Evolutionary conservation across 2,113 vertebrate species (phyloP).

Genomic region (Anarrhichthys ocellatus): DNA sequence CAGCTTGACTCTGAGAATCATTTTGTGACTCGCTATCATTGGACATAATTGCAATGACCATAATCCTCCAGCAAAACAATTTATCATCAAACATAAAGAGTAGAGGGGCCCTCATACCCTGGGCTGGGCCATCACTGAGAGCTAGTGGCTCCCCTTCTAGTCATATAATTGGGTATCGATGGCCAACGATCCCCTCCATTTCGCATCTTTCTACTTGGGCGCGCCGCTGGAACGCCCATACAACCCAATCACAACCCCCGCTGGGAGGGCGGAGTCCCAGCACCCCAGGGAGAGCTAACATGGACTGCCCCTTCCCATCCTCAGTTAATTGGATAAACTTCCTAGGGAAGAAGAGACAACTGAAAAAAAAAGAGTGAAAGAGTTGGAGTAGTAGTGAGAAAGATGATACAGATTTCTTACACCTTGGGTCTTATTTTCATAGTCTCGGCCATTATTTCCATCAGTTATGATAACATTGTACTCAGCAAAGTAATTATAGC

Average conservation of each 20-base stretch:
- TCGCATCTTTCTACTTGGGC: conserved; percentile 79
- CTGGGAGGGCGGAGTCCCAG: conserved; percentile 73
- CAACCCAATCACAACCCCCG: conserved; percentile 81
- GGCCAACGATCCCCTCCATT: conserved; percentile 79
- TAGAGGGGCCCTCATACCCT: conserved; percentile 24
- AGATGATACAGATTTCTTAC: not conserved
- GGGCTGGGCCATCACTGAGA: conserved; percentile 54
- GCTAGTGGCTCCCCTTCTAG: conserved; percentile 52
- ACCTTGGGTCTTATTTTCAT: not conserved
- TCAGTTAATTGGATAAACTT: conserved; percentile 70
- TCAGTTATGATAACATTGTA: not conserved
- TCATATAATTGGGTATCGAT: conserved; percentile 84
- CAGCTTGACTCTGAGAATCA: conserved; percentile 70
- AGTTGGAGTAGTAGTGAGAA: not conserved
- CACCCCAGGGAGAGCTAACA: conserved; percentile 55
- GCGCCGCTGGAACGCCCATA: conserved; percentile 76
- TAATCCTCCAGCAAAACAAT: conserved; percentile 69
- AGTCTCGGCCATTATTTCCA: not conserved
- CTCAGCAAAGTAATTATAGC: not conserved
- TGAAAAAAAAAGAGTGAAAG: not conserved
- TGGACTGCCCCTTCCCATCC: conserved; percentile 50
- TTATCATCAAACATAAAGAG: conserved; percentile 54
- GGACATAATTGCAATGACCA: conserved; percentile 71
- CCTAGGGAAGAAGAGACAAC: conserved; percentile 22
- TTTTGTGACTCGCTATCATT: conserved; percentile 43